Evolutionary conservation across 2,113 vertebrate genomes (phyloP).

Genomic region (Coturnix japonica): DNA sequence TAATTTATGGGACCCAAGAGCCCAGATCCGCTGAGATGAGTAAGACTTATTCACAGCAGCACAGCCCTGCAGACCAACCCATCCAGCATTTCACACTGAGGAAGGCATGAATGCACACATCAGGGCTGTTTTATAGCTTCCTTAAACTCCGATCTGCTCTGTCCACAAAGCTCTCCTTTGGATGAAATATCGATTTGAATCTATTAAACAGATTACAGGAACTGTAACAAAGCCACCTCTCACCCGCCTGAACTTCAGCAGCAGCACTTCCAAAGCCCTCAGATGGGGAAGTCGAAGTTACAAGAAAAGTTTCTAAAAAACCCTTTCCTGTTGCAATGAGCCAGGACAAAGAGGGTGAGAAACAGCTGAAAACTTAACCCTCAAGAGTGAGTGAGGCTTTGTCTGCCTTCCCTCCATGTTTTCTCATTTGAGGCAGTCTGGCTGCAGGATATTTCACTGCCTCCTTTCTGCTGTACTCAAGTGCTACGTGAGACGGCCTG

Average conservation of each 20-base stretch:
- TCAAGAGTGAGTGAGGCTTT: neutral
- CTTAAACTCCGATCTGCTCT: neutral
- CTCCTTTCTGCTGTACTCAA: neutral
- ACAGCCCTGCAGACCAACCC: neutral
- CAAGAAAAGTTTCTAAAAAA: slow-evolving; percentile 60
- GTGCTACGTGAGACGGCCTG: accelerated
- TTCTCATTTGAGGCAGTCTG: neutral
- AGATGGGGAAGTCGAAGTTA: slow-evolving; percentile 65
- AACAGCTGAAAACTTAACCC: slow-evolving; percentile 69
- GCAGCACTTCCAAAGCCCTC: slow-evolving; percentile 37
- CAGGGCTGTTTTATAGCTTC: neutral
- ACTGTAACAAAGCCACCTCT: neutral
- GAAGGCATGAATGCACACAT: neutral
- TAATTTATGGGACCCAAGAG: neutral
- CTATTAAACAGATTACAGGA: neutral
- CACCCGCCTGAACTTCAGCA: neutral
- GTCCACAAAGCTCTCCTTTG: neutral
- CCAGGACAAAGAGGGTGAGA: slow-evolving; percentile 61
- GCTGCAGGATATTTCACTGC: neutral
- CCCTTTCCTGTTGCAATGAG: slow-evolving; percentile 71
- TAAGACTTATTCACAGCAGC: slow-evolving; percentile 38
- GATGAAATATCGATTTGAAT: neutral
- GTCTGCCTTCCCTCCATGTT: neutral
- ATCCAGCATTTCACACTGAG: neutral
- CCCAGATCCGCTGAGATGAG: neutral